phyloP scores from a whole-genome alignment of 2,113 vertebrate species.

The Colius striatus region DNA sequence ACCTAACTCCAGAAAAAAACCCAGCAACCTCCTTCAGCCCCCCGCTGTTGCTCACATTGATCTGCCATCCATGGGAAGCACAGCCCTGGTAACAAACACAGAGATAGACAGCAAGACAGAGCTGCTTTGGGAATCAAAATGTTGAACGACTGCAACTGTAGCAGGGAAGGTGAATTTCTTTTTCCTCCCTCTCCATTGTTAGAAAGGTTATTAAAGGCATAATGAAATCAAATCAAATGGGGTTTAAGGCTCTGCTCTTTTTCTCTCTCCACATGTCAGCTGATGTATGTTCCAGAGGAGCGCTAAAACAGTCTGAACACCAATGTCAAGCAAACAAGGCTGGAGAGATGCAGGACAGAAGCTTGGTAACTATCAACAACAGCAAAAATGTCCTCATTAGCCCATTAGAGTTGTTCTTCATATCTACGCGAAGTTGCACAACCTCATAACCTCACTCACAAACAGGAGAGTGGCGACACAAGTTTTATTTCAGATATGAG shows the following conservation, averaged over 20 bases:
- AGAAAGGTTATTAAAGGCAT: background rate
- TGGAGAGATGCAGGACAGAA: background rate
- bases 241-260: background rate
- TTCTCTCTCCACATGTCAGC: background rate
- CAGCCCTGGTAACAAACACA: background rate
- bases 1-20: background rate
- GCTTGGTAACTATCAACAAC: background rate
- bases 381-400: background rate
- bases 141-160: background rate
- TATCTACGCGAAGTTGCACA: background rate
- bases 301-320: background rate
- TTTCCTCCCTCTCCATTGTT: accelerated
- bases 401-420: background rate
- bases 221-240: background rate
- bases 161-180: background rate
- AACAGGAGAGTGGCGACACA: background rate
- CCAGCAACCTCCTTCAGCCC: background rate
- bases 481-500: conserved; percentile 8
- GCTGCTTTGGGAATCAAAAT: background rate
- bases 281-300: background rate
- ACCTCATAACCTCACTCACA: background rate
- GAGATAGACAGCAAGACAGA: background rate
- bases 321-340: background rate
- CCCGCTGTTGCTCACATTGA: background rate
- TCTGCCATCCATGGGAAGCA: background rate